These are phyloP conservation scores for Danio kyathit DNA, from an alignment of 2,797 vertebrate species.

Conservation along the genomic window DNA sequence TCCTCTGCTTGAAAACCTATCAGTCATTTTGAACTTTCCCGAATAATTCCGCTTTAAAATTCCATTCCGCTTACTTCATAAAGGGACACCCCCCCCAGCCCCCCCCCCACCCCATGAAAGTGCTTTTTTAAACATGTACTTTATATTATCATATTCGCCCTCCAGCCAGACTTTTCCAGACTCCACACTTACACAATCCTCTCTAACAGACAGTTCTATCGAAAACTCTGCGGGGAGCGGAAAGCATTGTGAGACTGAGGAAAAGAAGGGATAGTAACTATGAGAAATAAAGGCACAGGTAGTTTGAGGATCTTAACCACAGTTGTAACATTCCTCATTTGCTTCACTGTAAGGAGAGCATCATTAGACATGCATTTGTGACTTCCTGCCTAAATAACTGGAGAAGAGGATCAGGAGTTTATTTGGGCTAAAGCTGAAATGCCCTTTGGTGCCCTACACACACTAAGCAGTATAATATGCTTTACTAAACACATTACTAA, in stretches of 20 bases:
- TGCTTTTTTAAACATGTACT: constrained; percentile 37
- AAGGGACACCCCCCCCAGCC: constrained; percentile 24
- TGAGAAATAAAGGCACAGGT: constrained; percentile 16
- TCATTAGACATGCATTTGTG: constrained; percentile 55
- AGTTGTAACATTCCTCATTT: constrained; percentile 26
- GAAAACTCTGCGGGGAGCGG: constrained; percentile 6
- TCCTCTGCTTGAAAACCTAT: constrained; percentile 16
- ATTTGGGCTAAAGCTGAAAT: constrained; percentile 39
- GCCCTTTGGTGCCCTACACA: constrained; percentile 5
- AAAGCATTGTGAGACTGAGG: constrained; percentile 18
- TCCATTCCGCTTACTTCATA: constrained; percentile 16
- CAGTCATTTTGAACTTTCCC: constrained; percentile 18
- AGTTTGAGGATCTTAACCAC: background rate
- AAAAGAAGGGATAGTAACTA: background rate
- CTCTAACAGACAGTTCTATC: constrained; percentile 29
- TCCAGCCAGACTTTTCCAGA: constrained; percentile 26
- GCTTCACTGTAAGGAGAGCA: constrained; percentile 34
- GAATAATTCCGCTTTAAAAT: constrained; percentile 30
- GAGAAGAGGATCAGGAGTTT: constrained; percentile 30
- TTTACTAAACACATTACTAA: constrained; percentile 37
- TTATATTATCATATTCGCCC: constrained; percentile 41
- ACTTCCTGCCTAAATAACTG: constrained; percentile 21
- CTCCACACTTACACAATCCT: constrained; percentile 26
- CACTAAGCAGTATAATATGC: constrained; percentile 16
- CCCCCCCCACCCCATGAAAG: constrained; percentile 23